These are phyloP conservation scores for Okamejei kenojei DNA, from an alignment of 2,797 vertebrate species.

Conservation along the genomic window DNA sequence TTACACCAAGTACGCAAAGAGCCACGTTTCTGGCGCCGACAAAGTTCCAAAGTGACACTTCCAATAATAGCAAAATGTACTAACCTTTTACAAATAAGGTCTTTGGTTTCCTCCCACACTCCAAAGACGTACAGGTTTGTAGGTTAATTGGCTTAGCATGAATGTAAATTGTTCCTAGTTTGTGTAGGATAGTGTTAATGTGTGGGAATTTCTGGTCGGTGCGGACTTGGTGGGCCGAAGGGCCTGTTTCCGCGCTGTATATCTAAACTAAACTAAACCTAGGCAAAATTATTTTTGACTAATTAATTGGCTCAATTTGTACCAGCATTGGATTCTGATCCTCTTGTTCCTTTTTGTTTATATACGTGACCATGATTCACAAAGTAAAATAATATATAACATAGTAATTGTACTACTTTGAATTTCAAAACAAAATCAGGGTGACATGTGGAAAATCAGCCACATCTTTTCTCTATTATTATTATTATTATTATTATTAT, in stretches of 20 bases:
- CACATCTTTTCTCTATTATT: neutral
- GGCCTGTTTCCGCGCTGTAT: no score
- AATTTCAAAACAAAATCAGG: neutral
- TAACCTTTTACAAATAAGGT: neutral
- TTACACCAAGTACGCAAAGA: no score
- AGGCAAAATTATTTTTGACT: neutral
- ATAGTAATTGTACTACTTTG: neutral
- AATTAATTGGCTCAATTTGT: neutral
- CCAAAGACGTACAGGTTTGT: no score
- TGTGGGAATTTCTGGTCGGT: no score
- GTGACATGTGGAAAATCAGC: neutral
- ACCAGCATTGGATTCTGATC: neutral
- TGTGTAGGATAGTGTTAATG: no score
- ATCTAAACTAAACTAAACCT: no score
- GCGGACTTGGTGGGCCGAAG: no score
- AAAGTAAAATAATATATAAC: constrained; percentile 3
- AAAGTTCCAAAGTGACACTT: no score
- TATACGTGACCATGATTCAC: neutral
- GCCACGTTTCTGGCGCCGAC: no score
- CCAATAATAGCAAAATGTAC: neutral
- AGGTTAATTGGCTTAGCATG: no score
- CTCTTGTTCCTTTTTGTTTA: neutral
- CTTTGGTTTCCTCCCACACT: no score
- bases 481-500: constrained; percentile 4
- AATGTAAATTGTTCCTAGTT: no score